These are phyloP conservation scores for Caenorhabditis angaria DNA, from an alignment of 2,888 invertebrate genomes.

Conservation along the genomic window DNA sequence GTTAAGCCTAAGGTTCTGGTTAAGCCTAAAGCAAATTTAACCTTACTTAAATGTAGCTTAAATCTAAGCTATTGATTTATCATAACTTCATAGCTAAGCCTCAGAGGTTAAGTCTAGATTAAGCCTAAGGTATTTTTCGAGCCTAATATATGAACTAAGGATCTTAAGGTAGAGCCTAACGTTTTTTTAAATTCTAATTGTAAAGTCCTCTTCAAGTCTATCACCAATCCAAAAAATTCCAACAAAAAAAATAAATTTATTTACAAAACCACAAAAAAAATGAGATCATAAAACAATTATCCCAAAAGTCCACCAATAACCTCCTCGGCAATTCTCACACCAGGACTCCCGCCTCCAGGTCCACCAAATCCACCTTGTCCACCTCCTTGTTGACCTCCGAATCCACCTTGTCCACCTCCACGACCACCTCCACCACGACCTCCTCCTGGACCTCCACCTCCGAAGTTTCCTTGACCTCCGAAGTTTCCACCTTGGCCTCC, in stretches of 20 bases:
- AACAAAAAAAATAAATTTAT: background rate
- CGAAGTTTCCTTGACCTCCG: background rate
- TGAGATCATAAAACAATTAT: background rate
- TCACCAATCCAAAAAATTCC: too few species aligned
- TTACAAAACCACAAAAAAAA: background rate
- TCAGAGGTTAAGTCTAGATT: too few species aligned
- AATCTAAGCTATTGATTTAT: too few species aligned
- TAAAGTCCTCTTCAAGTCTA: too few species aligned
- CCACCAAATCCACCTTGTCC: background rate
- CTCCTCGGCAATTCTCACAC: background rate
- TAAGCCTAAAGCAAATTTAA: too few species aligned
- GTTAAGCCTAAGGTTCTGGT: too few species aligned
- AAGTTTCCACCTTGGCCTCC: background rate
- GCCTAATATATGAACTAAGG: too few species aligned
- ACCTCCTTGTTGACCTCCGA: slow-evolving; percentile 1
- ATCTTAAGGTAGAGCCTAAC: too few species aligned
- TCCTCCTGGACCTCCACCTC: slow-evolving; percentile 6
- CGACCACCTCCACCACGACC: background rate
- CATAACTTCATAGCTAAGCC: too few species aligned
- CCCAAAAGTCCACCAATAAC: background rate
- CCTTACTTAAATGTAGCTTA: too few species aligned
- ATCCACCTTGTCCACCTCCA: background rate
- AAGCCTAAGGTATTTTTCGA: too few species aligned
- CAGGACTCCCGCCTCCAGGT: background rate
- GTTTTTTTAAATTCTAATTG: too few species aligned